Evolutionary conservation across 1,140 invertebrate genomes (phyloP).

Genomic region (Delia radicum): DNA sequence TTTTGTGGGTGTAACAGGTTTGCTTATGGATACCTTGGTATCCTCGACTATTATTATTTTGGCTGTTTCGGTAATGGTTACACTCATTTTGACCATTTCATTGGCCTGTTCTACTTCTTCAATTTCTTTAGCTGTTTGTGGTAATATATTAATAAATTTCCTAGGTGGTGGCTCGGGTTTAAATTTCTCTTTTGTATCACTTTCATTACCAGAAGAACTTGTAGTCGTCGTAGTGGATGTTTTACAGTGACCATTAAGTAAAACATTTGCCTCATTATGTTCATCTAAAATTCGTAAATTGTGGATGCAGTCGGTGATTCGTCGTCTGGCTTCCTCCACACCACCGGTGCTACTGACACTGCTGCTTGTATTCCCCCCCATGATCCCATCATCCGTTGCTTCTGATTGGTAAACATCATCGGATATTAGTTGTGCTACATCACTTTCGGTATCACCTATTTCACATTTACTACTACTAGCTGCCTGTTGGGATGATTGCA

Average conservation of each 20-base stretch:
- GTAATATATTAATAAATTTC: slow-evolving; percentile 34
- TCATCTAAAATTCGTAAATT: slow-evolving; percentile 48
- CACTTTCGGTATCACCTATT: slow-evolving; percentile 51
- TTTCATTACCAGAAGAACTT: slow-evolving; percentile 1
- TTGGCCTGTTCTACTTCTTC: neutral
- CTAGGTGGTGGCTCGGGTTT: slow-evolving; percentile 40
- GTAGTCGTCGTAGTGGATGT: neutral
- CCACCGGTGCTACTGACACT: slow-evolving; percentile 40
- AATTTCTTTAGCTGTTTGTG: slow-evolving; percentile 32
- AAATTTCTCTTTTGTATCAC: neutral
- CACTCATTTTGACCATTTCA: slow-evolving; percentile 21
- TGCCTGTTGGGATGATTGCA: slow-evolving; percentile 42
- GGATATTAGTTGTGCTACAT: slow-evolving; percentile 51
- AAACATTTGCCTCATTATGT: slow-evolving; percentile 8
- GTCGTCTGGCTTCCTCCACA: neutral
- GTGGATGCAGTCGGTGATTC: slow-evolving; percentile 29
- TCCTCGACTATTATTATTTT: slow-evolving; percentile 21
- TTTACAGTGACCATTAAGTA: slow-evolving; percentile 46
- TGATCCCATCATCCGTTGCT: slow-evolving; percentile 47
- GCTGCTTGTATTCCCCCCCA: neutral
- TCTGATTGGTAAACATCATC: slow-evolving; percentile 54
- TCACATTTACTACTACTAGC: slow-evolving; percentile 50
- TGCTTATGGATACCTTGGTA: neutral
- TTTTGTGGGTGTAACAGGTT: slow-evolving; percentile 35
- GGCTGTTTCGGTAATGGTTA: slow-evolving; percentile 33